Conservation (phyloP, 2,113 vertebrate genomes). For the Carassius gibelio region DNA sequence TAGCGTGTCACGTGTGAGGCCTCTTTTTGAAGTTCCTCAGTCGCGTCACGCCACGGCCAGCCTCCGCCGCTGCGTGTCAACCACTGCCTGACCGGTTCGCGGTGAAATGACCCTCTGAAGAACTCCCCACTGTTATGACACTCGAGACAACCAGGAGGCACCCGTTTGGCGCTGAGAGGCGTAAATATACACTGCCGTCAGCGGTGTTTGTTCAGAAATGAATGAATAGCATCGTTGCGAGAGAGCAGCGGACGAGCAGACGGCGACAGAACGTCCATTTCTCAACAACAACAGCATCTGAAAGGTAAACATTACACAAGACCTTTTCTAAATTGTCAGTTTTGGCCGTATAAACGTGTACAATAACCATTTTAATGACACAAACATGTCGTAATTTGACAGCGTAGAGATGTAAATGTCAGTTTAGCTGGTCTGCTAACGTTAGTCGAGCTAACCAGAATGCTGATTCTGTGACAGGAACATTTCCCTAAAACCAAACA, state of each 20-base stretch:
- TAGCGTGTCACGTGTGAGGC: slow-evolving; percentile 45
- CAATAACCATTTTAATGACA: not conserved
- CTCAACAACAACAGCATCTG: slow-evolving; percentile 9
- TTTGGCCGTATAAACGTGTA: not conserved
- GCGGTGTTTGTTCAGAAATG: slow-evolving; percentile 27
- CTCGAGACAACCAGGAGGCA: not conserved
- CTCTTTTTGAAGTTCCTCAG: slow-evolving; percentile 38
- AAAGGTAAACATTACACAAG: slow-evolving; percentile 22
- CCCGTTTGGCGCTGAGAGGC: not conserved
- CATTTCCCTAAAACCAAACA: not conserved
- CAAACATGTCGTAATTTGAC: not conserved
- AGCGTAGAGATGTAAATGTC: not conserved
- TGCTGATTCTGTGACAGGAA: slow-evolving; percentile 19
- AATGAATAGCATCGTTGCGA: slow-evolving; percentile 12
- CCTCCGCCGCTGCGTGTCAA: not conserved
- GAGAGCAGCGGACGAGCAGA: slow-evolving; percentile 5
- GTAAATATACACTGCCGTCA: not conserved
- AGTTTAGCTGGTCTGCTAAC: slow-evolving; percentile 25
- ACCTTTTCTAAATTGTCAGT: not conserved
- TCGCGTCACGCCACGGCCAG: slow-evolving; percentile 28
- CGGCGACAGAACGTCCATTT: slow-evolving; percentile 5
- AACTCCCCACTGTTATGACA: not conserved
- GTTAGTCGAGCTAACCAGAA: slow-evolving; percentile 21
- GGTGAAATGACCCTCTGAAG: not conserved
- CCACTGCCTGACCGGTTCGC: not conserved